phyloP scores from a whole-genome alignment of 2,113 vertebrate species.

The Ovibos moschatus region DNA sequence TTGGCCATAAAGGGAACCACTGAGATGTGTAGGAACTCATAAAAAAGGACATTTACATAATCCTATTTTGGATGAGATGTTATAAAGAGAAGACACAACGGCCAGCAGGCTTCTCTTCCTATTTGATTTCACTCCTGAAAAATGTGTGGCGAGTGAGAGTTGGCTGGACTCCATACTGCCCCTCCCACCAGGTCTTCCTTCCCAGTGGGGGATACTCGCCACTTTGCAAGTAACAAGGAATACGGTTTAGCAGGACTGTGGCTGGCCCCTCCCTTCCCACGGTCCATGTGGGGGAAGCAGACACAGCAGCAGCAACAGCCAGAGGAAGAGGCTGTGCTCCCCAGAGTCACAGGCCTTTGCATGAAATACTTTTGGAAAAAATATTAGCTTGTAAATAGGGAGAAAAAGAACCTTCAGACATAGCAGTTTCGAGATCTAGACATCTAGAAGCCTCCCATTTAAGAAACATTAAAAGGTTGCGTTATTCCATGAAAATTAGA shows the following conservation, averaged over 20 bases:
- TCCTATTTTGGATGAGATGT: not conserved
- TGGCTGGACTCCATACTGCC: not conserved
- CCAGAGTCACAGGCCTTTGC: not conserved
- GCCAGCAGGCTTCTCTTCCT: not conserved
- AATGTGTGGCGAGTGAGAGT: not conserved
- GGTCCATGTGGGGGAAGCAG: not conserved
- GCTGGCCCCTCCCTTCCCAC: not conserved
- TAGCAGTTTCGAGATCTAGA: not conserved
- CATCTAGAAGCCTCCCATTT: not conserved
- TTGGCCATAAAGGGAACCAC: not conserved
- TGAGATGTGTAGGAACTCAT: not conserved
- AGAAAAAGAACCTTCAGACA: not conserved
- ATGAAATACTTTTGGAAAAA: not conserved
- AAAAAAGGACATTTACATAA: not conserved
- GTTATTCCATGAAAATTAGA: slow-evolving; percentile 15
- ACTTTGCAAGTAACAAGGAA: not conserved
- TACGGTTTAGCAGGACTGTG: too few relatives aligned
- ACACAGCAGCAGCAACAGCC: not conserved
- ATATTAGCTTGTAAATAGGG: not conserved
- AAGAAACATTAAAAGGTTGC: not conserved
- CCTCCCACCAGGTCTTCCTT: not conserved
- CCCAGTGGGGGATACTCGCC: not conserved
- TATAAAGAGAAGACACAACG: not conserved
- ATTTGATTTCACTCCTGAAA: slow-evolving; percentile 37
- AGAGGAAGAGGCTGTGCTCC: not conserved